Evolutionary conservation across 2,888 invertebrate species (phyloP), one percentile per base, ranked within the genome.

Genomic region (Trachelus stipa): DNA sequence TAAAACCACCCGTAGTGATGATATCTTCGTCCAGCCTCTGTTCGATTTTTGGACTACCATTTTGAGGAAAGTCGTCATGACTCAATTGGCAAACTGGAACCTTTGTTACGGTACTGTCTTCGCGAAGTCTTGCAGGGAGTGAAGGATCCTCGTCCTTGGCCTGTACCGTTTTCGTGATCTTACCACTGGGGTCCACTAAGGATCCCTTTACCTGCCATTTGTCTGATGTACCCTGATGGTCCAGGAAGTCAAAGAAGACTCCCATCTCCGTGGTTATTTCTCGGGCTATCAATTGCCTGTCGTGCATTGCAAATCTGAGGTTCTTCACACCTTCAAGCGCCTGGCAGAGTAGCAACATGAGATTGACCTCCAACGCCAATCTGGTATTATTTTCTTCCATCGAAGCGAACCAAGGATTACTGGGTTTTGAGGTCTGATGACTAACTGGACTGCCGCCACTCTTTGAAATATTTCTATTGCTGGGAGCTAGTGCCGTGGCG

Each of bases 331-430:
- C 91, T 76, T 91, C 91, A 6, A 91, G 77, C 0, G 90, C 90
- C 79, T 91, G 91, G 56, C 91, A 91, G 15, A 91, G 81, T 56
- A 91, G 86, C 12, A 91, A 82, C 3, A 90, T 88, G 3, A 91
- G 87, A 81, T 91, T 91, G 1, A 91, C 88, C 79, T 91, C 91
- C 2, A 91, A 83, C 0, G 91, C 91, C 0, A 91, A 81, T 69
- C 91, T 84, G 4, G 91, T 89, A 35, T 91, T 91, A 56, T 90
- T 88, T 56, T 90, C 87, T 40, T 91, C 90, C 91, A 91, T 91
- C 12, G 91, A 90, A 35, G 90, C 88, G 77, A 91, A 91, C 91
- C 91, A 91, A 0, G 91, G 91, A 79, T 84, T 84, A 0, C 81
- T 79, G 37, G 79, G 77, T 23, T 69, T 30, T 74, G 78, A 89